Evolutionary conservation across 2,113 vertebrate species (phyloP), one percentile per base, ranked within the genome.

Genomic region (Dasypus novemcinctus): DNA sequence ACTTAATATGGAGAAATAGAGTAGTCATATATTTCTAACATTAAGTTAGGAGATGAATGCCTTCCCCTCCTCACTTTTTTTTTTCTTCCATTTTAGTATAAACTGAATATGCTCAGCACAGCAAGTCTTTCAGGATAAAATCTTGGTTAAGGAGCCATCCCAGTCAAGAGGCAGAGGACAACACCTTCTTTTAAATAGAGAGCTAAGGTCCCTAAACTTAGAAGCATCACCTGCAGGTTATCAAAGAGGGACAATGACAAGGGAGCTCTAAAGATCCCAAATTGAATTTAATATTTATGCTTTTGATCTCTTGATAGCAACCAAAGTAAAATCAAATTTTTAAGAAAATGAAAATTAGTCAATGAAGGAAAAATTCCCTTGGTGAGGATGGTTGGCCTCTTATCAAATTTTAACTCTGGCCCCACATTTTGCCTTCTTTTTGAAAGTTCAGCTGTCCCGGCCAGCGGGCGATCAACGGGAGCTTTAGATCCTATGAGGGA

Each of bases 361-460:
- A 36, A 14, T 57, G 4, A 86, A 94, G 31, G n/a, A 78, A 88
- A 74, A 64, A 75, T 29, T 41, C 17, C 12, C 52, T n/a, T 74
- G 52, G 49, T 46, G 18, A 87, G 52, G 36, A 74, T 43, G 20
- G 61, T 15, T 80, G 71, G n/a, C 59, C 17, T 76, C 75, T 87
- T 94, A 90, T 18, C 46, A 93, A 95, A 90, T 20, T 85, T 96
- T 75, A 95, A 54, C 31, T 72, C 18, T 81, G 64, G 27, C 25
- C 13, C 29, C 29, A 84, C 17, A 76, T 41, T 87, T 91, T 33
- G 59, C 4, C 68, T 74, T 41, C 33, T 59, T 57, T 91, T 78
- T 66, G 43, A 27, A 57, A 17, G 80, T 72, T 79, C 25, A 90
- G 74, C 23, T n/a, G n/a, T n/a, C n/a, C n/a, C n/a, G n/a, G n/a